These are phyloP conservation scores for Peribatodes rhomboidaria DNA, from an alignment of 2,888 invertebrate genomes.

Conservation along the genomic window DNA sequence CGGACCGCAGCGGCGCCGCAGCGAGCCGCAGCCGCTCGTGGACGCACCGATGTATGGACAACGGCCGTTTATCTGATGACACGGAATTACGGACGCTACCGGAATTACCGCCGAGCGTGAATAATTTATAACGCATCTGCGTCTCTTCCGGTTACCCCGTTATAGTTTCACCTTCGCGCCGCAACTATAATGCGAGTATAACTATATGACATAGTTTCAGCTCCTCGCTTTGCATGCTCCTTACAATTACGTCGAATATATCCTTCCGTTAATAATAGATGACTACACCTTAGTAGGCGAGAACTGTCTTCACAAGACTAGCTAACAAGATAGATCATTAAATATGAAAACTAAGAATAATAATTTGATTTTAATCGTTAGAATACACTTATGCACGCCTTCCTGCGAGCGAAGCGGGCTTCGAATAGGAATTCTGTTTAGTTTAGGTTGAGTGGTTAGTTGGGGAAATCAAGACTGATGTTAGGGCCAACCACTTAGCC, in stretches of 20 bases:
- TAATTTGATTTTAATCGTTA: no score
- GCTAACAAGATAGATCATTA: background rate
- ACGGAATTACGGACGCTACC: conserved; percentile 9
- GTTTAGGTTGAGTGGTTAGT: no score
- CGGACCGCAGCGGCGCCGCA: background rate
- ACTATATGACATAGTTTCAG: background rate
- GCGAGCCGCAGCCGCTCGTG: background rate
- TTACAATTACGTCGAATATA: background rate
- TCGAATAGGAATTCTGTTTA: no score
- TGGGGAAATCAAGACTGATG: no score
- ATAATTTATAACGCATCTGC: conserved; percentile 23
- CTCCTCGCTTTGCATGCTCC: background rate
- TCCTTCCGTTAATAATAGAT: background rate
- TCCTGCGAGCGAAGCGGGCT: no score
- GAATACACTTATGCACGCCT: no score
- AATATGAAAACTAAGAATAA: no score
- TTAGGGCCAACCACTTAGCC: no score
- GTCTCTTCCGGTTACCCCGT: conserved; percentile 4
- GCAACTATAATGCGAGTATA: background rate
- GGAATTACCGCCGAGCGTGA: conserved; percentile 16
- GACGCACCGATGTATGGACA: conserved; percentile 2
- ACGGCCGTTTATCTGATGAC: conserved; percentile 20
- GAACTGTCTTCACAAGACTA: background rate
- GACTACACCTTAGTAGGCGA: background rate
- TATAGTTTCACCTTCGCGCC: background rate